Evolutionary conservation across 2,113 vertebrate species (phyloP).

Genomic region (Zosterops japonicus): DNA sequence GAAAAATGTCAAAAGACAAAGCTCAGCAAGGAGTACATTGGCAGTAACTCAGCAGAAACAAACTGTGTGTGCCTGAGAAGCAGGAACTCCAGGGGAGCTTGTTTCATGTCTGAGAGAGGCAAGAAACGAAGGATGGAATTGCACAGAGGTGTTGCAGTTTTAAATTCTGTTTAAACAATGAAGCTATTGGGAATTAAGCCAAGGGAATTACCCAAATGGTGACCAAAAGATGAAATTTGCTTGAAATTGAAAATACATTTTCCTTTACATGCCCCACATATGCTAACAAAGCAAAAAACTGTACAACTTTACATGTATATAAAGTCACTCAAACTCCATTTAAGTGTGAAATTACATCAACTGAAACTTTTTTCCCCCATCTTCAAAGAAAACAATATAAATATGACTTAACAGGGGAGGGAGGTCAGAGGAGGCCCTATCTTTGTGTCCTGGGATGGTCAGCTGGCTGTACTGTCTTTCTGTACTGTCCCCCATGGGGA

Average conservation of each 20-base stretch:
- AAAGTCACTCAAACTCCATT: background rate
- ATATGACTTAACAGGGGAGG: background rate
- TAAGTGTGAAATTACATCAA: background rate
- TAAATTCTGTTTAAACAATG: background rate
- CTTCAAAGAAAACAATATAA: background rate
- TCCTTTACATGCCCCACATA: background rate
- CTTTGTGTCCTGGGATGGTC: background rate
- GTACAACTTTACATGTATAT: background rate
- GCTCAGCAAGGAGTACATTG: fast-evolving
- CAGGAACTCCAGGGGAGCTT: background rate
- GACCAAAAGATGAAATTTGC: background rate
- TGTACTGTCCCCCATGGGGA: too few species aligned
- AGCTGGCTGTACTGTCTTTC: background rate
- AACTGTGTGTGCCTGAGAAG: background rate
- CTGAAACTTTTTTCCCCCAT: background rate
- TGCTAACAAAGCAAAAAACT: background rate
- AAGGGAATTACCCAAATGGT: background rate
- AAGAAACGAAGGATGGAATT: background rate
- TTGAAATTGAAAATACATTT: background rate
- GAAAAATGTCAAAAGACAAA: background rate
- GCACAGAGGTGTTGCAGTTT: background rate
- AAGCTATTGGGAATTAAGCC: background rate
- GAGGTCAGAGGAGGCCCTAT: background rate
- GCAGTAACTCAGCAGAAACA: background rate
- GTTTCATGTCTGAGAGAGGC: background rate